Base-by-base conservation (phyloP, 2,797 vertebrate genomes). In the Melanotaenia maccullochi region DNA sequence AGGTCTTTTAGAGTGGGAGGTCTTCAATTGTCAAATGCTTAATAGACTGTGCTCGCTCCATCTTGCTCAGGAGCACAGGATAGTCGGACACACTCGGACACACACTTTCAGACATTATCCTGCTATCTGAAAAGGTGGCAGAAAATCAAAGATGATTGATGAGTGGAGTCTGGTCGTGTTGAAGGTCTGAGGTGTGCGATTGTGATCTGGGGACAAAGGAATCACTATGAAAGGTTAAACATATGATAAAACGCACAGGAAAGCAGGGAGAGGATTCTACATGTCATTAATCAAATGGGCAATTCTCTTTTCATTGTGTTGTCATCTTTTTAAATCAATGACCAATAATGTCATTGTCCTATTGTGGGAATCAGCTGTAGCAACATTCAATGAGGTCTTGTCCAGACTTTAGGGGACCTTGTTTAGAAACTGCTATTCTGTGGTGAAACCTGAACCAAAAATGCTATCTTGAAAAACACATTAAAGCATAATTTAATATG, bases 61-160 rank as follows among this genome's bases (percentile, higher is more conserved):
- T 85, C 85, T 85, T 79, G 64, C 66, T 75, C 80, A 77, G 44
- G 64, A 78, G 55, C 55, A 73, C 9, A 20, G 33, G 56, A 81
- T 47, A 59, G 57, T 60, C 25, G 16, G 52, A 40, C 20, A 73
- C 65, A 55, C 60, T 49, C 60, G 55, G 63, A 57, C 28, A 78
- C 59, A 47, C 65, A 18, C 71, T 61, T 57, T 20, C 52, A 65
- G 62, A 72, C 70, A 68, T 56, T 52, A 75, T 25, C 73, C 60
- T 58, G 32, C 70, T 84, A 85, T 90, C 85, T 87, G 77, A 85
- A 82, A 60, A 56, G 28, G 67, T 90, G 92, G 87, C 93, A 93
- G 91, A 84, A 94, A 94, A 93, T 94, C 91, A 85, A 91, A 92
- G 85, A 83, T 85, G 88, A 94, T 92, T 86, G 86, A 94, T 93